Evolutionary conservation across 2,113 vertebrate species (phyloP).

Genomic region (Oxygymnocypris stewartii): DNA sequence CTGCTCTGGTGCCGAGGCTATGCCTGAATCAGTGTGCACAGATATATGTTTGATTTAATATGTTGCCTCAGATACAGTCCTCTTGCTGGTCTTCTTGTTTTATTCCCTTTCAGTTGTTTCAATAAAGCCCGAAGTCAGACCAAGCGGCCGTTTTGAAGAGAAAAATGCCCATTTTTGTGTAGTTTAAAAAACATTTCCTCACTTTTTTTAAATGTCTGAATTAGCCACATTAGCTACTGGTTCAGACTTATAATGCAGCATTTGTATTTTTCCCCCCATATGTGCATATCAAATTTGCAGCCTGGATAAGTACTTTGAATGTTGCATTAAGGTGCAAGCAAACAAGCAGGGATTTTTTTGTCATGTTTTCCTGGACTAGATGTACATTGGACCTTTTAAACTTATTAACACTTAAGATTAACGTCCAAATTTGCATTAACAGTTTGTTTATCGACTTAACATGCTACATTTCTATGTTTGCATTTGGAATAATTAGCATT

Average conservation of each 20-base stretch:
- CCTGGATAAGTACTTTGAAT: slow-evolving; percentile 37
- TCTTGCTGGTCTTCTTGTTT: slow-evolving; percentile 63
- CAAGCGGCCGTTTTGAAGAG: slow-evolving; percentile 68
- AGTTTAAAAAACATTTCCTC: slow-evolving; percentile 43
- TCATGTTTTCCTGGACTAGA: background rate
- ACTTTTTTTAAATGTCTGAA: background rate
- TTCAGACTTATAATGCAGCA: background rate
- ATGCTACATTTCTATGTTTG: background rate
- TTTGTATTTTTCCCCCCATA: background rate
- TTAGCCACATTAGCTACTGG: slow-evolving; percentile 18
- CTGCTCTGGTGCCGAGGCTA: slow-evolving; percentile 33
- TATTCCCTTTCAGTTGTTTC: slow-evolving; percentile 66
- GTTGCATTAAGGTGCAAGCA: background rate
- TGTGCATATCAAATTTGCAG: slow-evolving; percentile 36
- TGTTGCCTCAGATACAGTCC: slow-evolving; percentile 63
- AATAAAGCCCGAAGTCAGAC: slow-evolving; percentile 67
- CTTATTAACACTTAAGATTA: background rate
- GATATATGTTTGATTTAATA: slow-evolving; percentile 66
- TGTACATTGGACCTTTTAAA: slow-evolving; percentile 3
- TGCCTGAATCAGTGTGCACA: slow-evolving; percentile 53
- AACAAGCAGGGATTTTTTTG: background rate
- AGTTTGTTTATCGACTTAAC: background rate
- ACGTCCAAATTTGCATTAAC: background rate
- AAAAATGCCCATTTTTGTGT: slow-evolving; percentile 70
- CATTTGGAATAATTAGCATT: background rate